Conservation (phyloP, 1,140 invertebrate genomes). For the Drosophila mauritiana region DNA sequence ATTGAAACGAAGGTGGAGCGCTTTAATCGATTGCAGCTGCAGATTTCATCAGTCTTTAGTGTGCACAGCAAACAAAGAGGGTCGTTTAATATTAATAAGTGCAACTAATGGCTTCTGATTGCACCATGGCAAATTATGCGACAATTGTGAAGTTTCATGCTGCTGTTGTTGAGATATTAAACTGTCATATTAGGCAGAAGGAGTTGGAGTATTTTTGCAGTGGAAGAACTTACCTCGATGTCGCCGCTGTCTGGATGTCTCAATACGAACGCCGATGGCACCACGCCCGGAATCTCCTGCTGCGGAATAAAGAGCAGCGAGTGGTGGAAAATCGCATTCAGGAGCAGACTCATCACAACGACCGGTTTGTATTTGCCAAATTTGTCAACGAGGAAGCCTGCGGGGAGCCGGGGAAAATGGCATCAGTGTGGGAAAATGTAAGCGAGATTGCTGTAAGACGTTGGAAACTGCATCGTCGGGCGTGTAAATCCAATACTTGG, state of each 20-base stretch:
- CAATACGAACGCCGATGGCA: conserved; percentile 90
- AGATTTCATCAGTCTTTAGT: not conserved
- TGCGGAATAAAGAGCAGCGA: conserved; percentile 90
- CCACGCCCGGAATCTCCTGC: conserved; percentile 89
- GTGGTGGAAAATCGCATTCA: conserved; percentile 90
- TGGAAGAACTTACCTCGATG: conserved; percentile 86
- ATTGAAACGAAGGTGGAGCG: conserved; percentile 21
- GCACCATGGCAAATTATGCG: too few species aligned
- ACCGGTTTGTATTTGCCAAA: conserved; percentile 93
- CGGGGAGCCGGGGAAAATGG: conserved; percentile 5
- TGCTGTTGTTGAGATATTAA: too few species aligned
- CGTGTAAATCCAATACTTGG: not conserved
- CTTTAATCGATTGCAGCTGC: conserved; percentile 20
- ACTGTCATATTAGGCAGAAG: too few species aligned
- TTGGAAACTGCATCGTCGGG: conserved; percentile 1
- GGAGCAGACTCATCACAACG: conserved; percentile 89
- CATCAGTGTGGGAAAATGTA: conserved; percentile 16
- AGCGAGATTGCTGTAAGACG: conserved; percentile 15
- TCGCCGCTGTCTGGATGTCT: conserved; percentile 88
- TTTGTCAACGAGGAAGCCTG: conserved; percentile 92
- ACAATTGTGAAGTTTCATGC: not conserved
- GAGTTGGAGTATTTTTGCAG: too few species aligned
- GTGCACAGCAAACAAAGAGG: not conserved
- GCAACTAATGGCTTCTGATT: too few species aligned
- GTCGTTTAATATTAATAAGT: too few species aligned